phyloP scores from a whole-genome alignment of 2,113 vertebrate genomes.

The Pollimyrus isidori region DNA sequence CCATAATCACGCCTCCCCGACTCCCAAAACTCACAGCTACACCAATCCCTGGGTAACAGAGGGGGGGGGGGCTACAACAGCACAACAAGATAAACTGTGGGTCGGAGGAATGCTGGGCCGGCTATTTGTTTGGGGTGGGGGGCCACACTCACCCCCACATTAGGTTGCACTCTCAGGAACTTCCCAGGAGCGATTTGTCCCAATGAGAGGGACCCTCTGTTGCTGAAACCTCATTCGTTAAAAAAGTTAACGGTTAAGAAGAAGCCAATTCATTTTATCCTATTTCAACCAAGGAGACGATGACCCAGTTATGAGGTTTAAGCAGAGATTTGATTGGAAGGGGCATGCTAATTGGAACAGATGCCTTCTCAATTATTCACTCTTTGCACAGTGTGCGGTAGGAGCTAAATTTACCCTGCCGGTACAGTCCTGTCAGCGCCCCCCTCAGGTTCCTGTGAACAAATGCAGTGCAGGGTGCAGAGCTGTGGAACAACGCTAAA shows the following conservation, averaged over 20 bases:
- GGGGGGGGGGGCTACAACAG: background rate
- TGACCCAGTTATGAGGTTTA: constrained; percentile 73
- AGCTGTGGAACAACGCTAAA: background rate
- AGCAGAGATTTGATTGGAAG: constrained; percentile 72
- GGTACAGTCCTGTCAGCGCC: background rate
- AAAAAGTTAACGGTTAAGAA: constrained; percentile 38
- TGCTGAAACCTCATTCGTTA: constrained; percentile 30
- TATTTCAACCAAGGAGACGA: constrained; percentile 36
- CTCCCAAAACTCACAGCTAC: background rate
- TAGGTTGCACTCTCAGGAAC: background rate
- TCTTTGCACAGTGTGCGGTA: constrained; percentile 59
- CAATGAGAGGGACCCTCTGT: constrained; percentile 4
- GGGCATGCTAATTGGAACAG: constrained; percentile 74
- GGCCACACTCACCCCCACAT: background rate
- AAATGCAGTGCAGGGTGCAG: background rate
- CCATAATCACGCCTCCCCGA: background rate
- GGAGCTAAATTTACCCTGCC: constrained; percentile 60
- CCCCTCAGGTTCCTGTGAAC: constrained; percentile 25
- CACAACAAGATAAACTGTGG: background rate
- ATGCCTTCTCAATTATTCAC: constrained; percentile 77
- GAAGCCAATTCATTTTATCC: constrained; percentile 36
- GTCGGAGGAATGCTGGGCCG: no score
- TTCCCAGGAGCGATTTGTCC: background rate
- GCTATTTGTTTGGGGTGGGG: background rate
- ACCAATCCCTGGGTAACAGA: background rate